Percentiles rank a stretch among this genome's conserved stretches.
Conservation (phyloP, 2,888 invertebrate genomes). For the Heliconius hortense region DNA sequence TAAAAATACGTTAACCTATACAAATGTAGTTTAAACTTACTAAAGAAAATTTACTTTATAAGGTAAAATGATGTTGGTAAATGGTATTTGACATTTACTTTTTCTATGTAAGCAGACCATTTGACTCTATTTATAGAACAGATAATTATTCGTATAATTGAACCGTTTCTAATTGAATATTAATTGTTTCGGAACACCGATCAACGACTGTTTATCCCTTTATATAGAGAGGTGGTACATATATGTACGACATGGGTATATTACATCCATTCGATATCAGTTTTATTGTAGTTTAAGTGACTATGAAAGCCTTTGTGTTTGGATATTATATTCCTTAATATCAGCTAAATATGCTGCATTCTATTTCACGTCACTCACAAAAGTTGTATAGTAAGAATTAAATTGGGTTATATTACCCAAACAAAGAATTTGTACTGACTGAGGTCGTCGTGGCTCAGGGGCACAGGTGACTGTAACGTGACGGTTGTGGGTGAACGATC, state of each 20-base stretch:
- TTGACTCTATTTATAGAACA: constrained; percentile 1
- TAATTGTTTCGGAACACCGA: constrained; percentile 15
- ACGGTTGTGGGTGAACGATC: too few species aligned
- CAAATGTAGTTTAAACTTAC: not conserved
- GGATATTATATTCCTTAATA: too few species aligned
- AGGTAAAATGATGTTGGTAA: not conserved
- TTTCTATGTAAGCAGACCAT: not conserved
- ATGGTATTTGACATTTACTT: constrained; percentile 19
- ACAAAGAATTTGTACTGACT: not conserved
- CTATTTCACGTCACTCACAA: too few species aligned
- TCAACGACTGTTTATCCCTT: not conserved
- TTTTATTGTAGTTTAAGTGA: too few species aligned
- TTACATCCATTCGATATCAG: too few species aligned
- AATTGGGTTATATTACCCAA: not conserved
- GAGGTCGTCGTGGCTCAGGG: too few species aligned
- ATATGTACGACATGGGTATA: too few species aligned
- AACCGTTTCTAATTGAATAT: constrained; percentile 8
- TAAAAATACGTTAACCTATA: too few species aligned
- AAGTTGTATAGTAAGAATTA: too few species aligned
- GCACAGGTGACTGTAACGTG: too few species aligned
- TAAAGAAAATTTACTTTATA: constrained; percentile 1
- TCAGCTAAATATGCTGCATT: too few species aligned
- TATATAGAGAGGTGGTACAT: not conserved
- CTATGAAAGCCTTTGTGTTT: too few species aligned
- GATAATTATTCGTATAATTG: not conserved